phyloP scores from a whole-genome alignment of 2,797 vertebrate species.

The Danio albolineatus region DNA sequence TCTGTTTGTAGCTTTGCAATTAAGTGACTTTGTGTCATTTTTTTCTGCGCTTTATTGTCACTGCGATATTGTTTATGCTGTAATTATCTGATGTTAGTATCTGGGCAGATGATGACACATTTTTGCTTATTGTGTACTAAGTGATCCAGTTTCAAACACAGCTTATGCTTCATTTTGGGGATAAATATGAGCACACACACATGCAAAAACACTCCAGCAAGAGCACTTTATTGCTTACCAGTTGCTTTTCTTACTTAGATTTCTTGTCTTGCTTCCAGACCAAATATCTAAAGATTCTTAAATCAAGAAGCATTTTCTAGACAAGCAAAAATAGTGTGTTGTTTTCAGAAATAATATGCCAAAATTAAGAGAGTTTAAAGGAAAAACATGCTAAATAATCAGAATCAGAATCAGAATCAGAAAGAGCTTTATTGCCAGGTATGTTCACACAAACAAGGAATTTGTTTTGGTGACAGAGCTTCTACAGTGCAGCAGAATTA shows the following conservation, averaged over 20 bases:
- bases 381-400: too few species aligned
- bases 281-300: too few species aligned
- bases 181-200: not conserved
- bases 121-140: constrained; percentile 36
- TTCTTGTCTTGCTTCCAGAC: too few species aligned
- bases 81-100: constrained; percentile 55
- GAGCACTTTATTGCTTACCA: constrained; percentile 5
- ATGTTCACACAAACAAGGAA: too few species aligned
- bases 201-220: not conserved
- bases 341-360: too few species aligned
- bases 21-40: constrained; percentile 40
- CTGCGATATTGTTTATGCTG: constrained; percentile 35
- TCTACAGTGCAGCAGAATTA: too few species aligned
- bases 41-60: constrained; percentile 24
- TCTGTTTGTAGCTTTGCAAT: constrained; percentile 38
- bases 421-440: too few species aligned
- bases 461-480: too few species aligned
- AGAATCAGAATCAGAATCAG: too few species aligned
- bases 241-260: not conserved
- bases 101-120: constrained; percentile 20
- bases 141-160: constrained; percentile 19
- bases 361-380: too few species aligned
- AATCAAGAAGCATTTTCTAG: too few species aligned
- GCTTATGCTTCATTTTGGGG: constrained; percentile 6
- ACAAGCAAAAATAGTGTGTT: too few species aligned